These are phyloP conservation scores for Sardinella longiceps DNA, from an alignment of 2,797 vertebrate genomes.

Conservation along the genomic window DNA sequence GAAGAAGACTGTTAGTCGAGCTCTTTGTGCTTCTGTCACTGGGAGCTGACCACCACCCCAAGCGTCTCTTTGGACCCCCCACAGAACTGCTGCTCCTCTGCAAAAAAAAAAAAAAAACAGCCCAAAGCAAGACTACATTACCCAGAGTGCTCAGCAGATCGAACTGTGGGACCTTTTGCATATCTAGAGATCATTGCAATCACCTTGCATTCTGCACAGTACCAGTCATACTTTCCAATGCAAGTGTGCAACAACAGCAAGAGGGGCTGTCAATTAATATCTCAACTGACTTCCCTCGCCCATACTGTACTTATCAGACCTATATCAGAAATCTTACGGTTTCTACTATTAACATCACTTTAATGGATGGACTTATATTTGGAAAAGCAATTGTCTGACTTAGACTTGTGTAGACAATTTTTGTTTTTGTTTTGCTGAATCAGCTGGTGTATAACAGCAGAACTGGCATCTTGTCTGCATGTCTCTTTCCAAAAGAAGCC, in stretches of 20 bases:
- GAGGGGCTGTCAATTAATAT: background rate
- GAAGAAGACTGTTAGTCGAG: slow-evolving; percentile 19
- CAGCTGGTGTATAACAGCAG: background rate
- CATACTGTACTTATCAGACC: background rate
- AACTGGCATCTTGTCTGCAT: slow-evolving; percentile 1
- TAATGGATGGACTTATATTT: background rate
- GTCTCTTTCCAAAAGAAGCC: background rate
- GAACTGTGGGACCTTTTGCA: background rate
- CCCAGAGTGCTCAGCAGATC: slow-evolving; percentile 15
- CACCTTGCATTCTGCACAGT: slow-evolving; percentile 18
- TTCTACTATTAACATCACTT: background rate
- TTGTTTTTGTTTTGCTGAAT: background rate
- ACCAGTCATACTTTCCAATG: background rate
- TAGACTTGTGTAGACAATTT: background rate
- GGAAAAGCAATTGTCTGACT: background rate
- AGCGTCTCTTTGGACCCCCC: background rate
- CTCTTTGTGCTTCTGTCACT: slow-evolving; percentile 5
- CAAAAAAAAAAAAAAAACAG: no score
- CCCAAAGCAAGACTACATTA: slow-evolving; percentile 12
- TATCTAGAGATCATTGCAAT: background rate
- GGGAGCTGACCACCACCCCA: slow-evolving; percentile 4
- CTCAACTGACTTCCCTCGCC: background rate
- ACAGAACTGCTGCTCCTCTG: slow-evolving; percentile 4
- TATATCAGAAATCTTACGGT: background rate
- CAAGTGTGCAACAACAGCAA: background rate